Evolutionary conservation across 2,797 vertebrate species (phyloP), one percentile per base, ranked within the genome.

Genomic region (Iguana delicatissima): DNA sequence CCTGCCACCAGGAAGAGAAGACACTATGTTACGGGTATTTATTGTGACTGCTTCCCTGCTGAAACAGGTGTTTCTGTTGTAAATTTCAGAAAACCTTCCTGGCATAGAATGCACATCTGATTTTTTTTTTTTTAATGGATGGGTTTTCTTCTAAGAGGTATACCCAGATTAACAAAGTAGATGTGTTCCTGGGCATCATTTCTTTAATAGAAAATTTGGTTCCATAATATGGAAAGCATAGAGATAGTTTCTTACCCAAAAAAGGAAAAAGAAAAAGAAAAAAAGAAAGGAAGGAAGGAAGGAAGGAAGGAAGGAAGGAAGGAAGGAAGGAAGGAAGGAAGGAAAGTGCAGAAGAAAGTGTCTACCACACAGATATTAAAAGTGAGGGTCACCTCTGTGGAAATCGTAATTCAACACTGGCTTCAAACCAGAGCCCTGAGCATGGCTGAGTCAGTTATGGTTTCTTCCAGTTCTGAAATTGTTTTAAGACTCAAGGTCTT

Each of bases 1-100:
- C 95, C 89, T 92, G 91, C 67, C 93, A 93, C 96, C 94, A 93
- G 88, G 76, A 95, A 96, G 92, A 94, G 73, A 89, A 76, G 7
- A 4, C 89, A 80, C 84, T 94, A 3, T 89, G 85, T 86, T 94
- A 93, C 93, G 76, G 80, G 77, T 89, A 92, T 89, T 91, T 35
- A 67, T n/a, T 80, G n/a, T 93, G 92, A 93, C 88, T 81, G 26
- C 79, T 92, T 93, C 92, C 92, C 89, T 62, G 42, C 26, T 50
- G 29, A 67, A n/a, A 67, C 35, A 5, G 35, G 57, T 46, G 32
- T 69, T 55, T 80, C 85, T 22, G 55, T 35, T 16, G 46, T 46
- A 80, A 35, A 80, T 55, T 67, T 46, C 76, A 80, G 18, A 12
- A 52, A 67, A 50, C 20, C 38, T 87, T 62, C 59, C 20, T 80